Base-by-base conservation (phyloP, 2,113 vertebrate species). In the Bujurquina vittata region DNA sequence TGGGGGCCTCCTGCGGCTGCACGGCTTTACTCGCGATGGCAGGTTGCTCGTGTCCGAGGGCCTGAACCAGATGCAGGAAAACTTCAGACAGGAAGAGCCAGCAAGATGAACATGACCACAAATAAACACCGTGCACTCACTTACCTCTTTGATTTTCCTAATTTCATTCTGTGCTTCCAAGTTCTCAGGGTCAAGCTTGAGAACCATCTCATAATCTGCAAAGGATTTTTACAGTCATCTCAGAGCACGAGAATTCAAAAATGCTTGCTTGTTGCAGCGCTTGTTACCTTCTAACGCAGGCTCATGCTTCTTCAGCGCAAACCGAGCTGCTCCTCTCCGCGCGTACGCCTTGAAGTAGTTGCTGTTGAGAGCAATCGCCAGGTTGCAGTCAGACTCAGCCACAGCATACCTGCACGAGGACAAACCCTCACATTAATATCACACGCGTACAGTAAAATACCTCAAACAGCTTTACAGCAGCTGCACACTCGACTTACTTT, bases 381-480 rank as follows among this genome's bases (percentile, higher is more conserved):
- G 94, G 91, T 97, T 98, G 93, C 98, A 99, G 91, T 99, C 98
- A 1, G 98, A 98, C 92, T 99, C 98, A 0, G 98, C 97, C 86
- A 99, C 97, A 37, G 96, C 96, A 88, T 93, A 99, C 77, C 98
- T 99, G 78, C 37, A 54, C 3, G 40, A 3, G 35, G 29, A 54
- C 3, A 33, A 54, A 10, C 10, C 8, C 5, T 15, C 4, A 3
- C 1, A 17, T 49, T 49, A 17, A 6, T 17, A 46, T 46, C 11
- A 46, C 12, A 17, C 2, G 10, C 15, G 10, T 3, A 46, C 14
- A 12, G 43, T 14, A 49, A 49, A 49, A 49, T 0, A 2, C n/a
- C n/a, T 56, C 8, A 22, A 18, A 75, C 52, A 9, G 0, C 31
- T 59, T 57, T 11, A 29, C 15, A 60, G 35, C 4, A 9, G 46